Conservation (phyloP, 2,797 vertebrate genomes). For the Dendrocincla fuliginosa region DNA sequence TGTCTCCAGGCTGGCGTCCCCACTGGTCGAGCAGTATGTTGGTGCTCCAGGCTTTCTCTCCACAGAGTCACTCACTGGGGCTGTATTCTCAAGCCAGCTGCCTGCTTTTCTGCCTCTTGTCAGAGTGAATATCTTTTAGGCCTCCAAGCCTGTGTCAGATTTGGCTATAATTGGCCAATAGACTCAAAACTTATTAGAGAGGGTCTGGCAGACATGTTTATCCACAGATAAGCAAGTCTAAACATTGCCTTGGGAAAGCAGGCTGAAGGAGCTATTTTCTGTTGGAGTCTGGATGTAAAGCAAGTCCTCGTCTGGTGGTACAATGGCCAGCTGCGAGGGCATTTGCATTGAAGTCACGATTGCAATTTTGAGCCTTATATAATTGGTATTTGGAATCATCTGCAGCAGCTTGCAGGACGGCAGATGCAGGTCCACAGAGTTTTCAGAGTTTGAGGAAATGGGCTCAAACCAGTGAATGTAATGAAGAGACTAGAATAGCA, state of each 20-base stretch:
- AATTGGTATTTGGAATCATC: not conserved
- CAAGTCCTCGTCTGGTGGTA: not conserved
- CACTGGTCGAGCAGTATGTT: fast-evolving
- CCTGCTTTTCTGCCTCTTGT: not conserved
- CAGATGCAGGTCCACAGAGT: not conserved
- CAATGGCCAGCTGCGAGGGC: not conserved
- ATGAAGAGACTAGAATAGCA: not conserved
- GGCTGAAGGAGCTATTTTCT: not conserved
- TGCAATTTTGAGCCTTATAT: fast-evolving
- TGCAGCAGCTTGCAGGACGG: not conserved
- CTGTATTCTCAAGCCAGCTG: not conserved
- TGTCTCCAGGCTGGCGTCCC: not conserved
- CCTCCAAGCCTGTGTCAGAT: not conserved
- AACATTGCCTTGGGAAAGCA: slow-evolving; percentile 37
- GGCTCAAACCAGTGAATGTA: not conserved
- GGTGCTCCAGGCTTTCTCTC: not conserved
- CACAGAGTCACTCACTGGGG: fast-evolving
- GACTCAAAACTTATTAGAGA: not conserved
- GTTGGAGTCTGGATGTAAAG: not conserved
- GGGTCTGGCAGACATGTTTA: not conserved
- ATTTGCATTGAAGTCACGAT: not conserved
- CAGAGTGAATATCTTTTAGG: not conserved
- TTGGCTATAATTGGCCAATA: slow-evolving; percentile 33
- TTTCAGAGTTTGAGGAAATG: not conserved
- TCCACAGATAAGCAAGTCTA: slow-evolving; percentile 25